phyloP scores from a whole-genome alignment of 2,888 invertebrate species.

The Andrena minutula region DNA sequence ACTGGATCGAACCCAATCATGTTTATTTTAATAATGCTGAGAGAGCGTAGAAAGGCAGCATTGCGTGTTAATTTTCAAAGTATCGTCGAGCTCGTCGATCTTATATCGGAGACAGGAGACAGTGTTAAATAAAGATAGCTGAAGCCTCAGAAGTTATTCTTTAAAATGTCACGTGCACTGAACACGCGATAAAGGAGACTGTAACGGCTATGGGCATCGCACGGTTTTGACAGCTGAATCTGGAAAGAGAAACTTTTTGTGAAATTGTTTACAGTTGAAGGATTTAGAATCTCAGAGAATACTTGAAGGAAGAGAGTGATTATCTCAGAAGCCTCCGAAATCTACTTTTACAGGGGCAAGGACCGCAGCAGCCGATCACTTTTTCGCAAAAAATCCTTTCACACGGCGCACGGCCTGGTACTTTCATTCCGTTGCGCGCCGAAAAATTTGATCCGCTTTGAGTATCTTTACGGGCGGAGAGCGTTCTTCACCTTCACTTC shows the following conservation, averaged over 20 bases:
- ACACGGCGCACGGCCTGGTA: slow-evolving; percentile 47
- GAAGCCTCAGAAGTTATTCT: too few species aligned
- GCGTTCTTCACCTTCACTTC: slow-evolving; percentile 68
- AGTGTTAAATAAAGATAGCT: too few species aligned
- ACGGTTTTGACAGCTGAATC: too few species aligned
- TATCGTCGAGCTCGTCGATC: too few species aligned
- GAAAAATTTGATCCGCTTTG: slow-evolving; percentile 62
- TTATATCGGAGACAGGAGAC: too few species aligned
- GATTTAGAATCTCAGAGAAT: neutral
- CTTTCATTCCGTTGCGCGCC: slow-evolving; percentile 64
- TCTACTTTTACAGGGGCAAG: slow-evolving; percentile 46
- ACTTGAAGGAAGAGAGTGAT: neutral
- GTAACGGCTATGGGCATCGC: too few species aligned
- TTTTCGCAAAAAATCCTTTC: slow-evolving; percentile 64
- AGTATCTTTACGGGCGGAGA: slow-evolving; percentile 22
- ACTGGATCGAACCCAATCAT: neutral
- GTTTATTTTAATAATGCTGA: neutral
- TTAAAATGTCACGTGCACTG: too few species aligned
- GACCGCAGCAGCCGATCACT: slow-evolving; percentile 30
- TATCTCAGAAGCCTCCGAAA: slow-evolving; percentile 13
- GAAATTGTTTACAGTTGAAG: neutral
- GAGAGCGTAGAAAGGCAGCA: too few species aligned
- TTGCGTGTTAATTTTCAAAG: too few species aligned
- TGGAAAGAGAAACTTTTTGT: too few species aligned
- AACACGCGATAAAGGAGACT: too few species aligned